phyloP scores from a whole-genome alignment of 2,888 invertebrate genomes.

The Thecocarcelia acutangulata region DNA sequence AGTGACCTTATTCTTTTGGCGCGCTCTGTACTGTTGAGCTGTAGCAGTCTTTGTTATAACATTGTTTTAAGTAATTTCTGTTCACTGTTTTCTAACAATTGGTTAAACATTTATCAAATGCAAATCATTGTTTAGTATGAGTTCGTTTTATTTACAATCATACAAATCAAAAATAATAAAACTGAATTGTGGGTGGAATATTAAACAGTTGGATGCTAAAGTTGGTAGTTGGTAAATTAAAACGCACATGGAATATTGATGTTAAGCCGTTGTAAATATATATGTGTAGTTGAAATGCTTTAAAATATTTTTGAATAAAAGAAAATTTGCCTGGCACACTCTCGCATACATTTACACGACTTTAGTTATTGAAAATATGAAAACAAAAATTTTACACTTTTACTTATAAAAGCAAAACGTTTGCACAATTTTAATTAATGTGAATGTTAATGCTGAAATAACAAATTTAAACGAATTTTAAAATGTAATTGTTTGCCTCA shows the following conservation, averaged over 20 bases:
- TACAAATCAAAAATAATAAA: slow-evolving; percentile 56
- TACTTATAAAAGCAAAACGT: slow-evolving; percentile 2
- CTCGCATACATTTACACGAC: not conserved
- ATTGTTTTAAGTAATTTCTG: slow-evolving; percentile 1
- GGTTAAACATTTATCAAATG: slow-evolving; percentile 57
- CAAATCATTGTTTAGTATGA: slow-evolving; percentile 39
- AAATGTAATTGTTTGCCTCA: slow-evolving; percentile 8
- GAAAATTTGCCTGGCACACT: not conserved
- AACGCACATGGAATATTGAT: slow-evolving; percentile 56
- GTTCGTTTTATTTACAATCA: slow-evolving; percentile 6
- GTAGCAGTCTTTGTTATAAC: slow-evolving; percentile 18
- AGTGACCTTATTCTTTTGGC: not conserved
- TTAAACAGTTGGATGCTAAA: slow-evolving; percentile 37
- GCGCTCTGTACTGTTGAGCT: not conserved
- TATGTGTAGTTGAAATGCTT: slow-evolving; percentile 24
- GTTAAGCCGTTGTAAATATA: not conserved
- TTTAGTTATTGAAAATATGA: not conserved
- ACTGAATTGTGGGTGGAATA: slow-evolving; percentile 63
- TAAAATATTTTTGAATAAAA: slow-evolving; percentile 4
- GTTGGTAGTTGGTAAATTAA: slow-evolving; percentile 56
- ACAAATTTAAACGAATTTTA: not conserved
- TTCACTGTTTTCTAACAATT: slow-evolving; percentile 49
- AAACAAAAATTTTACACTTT: slow-evolving; percentile 14
- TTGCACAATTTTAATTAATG: slow-evolving; percentile 26
- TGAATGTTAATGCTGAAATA: slow-evolving; percentile 8